Evolutionary conservation across 2,113 vertebrate genomes (phyloP), one percentile per base, ranked within the genome.

Genomic region (Syrrhaptes paradoxus): DNA sequence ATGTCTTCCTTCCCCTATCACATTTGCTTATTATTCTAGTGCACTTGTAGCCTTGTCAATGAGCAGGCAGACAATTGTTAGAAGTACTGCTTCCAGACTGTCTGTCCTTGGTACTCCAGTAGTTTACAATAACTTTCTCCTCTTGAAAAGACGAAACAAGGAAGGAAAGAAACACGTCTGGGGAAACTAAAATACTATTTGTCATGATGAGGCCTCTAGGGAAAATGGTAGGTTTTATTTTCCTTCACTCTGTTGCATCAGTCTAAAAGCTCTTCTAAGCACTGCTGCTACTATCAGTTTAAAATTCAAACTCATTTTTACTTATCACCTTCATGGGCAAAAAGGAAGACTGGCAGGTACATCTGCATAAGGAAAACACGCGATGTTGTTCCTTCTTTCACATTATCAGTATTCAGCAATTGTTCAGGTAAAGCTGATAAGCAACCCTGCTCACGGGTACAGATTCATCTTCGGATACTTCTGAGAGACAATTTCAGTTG

Each of bases 41-140:
- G 55, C 71, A 55, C 51, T 88, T 84, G 67, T 32, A 48, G 55
- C 46, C 43, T 4, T 66, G 46, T 71, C 79, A 71, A 36, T 6
- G 51, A 66, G 59, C 74, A 58, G 34, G 32, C 82, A 83, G 85
- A 83, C 82, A 90, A 82, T 80, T 93, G 72, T 38, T 22, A 75
- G 11, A 88, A 96, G 92, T 67, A 38, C 48, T 63, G 78, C 61
- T 73, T 74, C 92, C 95, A 92, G 95, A 80, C 89, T 72, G 80
- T 63, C 82, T 68, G 91, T 57, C 86, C 85, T 84, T 57, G 26
- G 45, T 68, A n/a, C 32, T 38, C 76, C 15, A 61, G 14, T 4
- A 43, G 89, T 89, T 29, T 6, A 54, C 1, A 1, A 25, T 13
- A 66, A 85, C 83, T 67, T 90, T 90, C 75, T 66, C 54, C 67